Evolutionary conservation across 2,888 invertebrate genomes (phyloP).

Genomic region (Phymatocera aterrima): DNA sequence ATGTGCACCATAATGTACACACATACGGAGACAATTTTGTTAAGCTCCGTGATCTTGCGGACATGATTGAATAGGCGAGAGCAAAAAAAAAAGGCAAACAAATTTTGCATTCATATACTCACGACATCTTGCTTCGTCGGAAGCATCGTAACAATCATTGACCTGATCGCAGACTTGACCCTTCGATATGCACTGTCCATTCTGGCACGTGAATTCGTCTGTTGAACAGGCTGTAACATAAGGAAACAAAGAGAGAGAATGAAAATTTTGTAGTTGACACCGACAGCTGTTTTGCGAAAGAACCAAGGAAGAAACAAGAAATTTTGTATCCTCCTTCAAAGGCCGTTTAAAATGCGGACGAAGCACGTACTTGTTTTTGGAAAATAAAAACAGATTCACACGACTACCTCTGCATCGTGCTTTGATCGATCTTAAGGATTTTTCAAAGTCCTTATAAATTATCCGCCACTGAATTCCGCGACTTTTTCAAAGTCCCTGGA

Average conservation of each 20-base stretch:
- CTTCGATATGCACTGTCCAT: slow-evolving; percentile 79
- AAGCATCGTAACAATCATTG: slow-evolving; percentile 78
- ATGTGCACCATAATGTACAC: neutral
- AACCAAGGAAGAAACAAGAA: neutral
- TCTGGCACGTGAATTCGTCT: slow-evolving; percentile 79
- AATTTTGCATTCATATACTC: slow-evolving; percentile 58
- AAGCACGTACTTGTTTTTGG: no score
- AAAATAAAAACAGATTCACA: no score
- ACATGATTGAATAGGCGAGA: neutral
- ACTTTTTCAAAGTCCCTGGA: neutral
- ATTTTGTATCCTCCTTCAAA: no score
- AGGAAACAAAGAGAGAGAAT: neutral
- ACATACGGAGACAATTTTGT: no score
- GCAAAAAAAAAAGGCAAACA: neutral
- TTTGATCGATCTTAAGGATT: no score
- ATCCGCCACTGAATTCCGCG: neutral
- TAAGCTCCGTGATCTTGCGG: no score
- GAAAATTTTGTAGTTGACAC: neutral
- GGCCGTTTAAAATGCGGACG: no score
- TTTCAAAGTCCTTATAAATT: neutral
- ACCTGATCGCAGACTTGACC: slow-evolving; percentile 76
- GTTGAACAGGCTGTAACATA: slow-evolving; percentile 75
- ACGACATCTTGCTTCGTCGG: slow-evolving; percentile 83
- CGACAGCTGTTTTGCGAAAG: neutral
- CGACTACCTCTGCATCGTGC: no score